phyloP scores from a whole-genome alignment of 1,140 invertebrate genomes.

The Drosophila navojoa region DNA sequence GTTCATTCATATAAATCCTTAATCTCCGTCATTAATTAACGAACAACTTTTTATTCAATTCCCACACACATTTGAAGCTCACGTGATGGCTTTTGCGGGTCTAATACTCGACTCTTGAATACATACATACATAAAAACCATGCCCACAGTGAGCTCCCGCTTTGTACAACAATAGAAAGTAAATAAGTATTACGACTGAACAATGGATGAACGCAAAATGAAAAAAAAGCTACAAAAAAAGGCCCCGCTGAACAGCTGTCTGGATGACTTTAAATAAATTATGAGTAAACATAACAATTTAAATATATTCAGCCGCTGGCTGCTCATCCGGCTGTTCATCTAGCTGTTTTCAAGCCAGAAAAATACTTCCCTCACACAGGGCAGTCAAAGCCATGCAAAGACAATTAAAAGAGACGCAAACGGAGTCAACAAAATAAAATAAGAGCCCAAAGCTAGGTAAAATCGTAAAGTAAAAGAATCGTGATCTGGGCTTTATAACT shows the following conservation, averaged over 20 bases:
- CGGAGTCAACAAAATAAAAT: constrained; percentile 12
- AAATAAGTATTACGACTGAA: constrained; percentile 23
- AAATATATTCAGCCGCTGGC: constrained; percentile 50
- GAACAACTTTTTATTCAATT: neutral
- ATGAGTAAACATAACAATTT: constrained; percentile 56
- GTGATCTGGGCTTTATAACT: constrained; percentile 60
- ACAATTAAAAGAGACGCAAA: constrained; percentile 57
- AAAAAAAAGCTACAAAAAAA: neutral
- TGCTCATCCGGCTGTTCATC: constrained; percentile 39
- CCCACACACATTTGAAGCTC: neutral
- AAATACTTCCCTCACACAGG: constrained; percentile 9
- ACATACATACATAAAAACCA: neutral
- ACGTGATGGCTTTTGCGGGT: neutral
- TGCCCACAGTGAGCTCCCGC: constrained; percentile 8
- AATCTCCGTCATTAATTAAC: neutral
- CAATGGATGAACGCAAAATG: constrained; percentile 19
- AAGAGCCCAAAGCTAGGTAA: constrained; percentile 10
- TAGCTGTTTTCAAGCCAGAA: constrained; percentile 32
- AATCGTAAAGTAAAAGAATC: constrained; percentile 38
- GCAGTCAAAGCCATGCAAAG: constrained; percentile 21
- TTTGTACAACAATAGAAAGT: constrained; percentile 22
- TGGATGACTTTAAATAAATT: constrained; percentile 51
- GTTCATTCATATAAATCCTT: neutral
- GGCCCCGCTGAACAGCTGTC: constrained; percentile 5
- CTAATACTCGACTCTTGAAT: neutral